Evolutionary conservation across 1,140 invertebrate genomes (phyloP).

Genomic region (Mizuhopecten yessoensis): DNA sequence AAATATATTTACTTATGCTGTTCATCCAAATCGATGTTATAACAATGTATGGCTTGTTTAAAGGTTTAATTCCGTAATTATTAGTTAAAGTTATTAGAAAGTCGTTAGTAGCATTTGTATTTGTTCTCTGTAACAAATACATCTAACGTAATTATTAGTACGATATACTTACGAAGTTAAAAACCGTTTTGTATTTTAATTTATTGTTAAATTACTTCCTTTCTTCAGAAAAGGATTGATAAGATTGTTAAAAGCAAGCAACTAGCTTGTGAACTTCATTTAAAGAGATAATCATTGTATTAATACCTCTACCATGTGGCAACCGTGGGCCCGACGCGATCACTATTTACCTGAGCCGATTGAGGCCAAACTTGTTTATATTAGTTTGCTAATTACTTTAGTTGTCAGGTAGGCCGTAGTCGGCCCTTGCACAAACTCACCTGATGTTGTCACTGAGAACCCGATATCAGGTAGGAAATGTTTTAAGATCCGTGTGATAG

Average conservation of each 20-base stretch:
- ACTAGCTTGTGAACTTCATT: background rate
- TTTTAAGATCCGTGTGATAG: constrained; percentile 14
- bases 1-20: too few species aligned
- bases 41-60: too few species aligned
- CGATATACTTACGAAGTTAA: background rate
- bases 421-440: background rate
- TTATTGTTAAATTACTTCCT: background rate
- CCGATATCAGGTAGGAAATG: background rate
- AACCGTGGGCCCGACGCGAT: background rate
- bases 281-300: background rate
- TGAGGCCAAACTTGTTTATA: background rate
- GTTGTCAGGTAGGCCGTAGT: background rate
- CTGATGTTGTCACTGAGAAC: background rate
- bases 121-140: background rate
- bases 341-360: background rate
- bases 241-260: background rate
- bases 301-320: background rate
- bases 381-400: background rate
- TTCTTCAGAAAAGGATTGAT: background rate
- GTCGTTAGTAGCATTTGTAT: too few species aligned
- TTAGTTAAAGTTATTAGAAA: too few species aligned
- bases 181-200: background rate
- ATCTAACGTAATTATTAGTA: background rate
- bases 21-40: too few species aligned
- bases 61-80: too few species aligned